A percentile compares a stretch with the other conserved stretches of the same genome.
Evolutionary conservation across 1,140 invertebrate genomes (phyloP).

Genomic region (Ladona fulva): DNA sequence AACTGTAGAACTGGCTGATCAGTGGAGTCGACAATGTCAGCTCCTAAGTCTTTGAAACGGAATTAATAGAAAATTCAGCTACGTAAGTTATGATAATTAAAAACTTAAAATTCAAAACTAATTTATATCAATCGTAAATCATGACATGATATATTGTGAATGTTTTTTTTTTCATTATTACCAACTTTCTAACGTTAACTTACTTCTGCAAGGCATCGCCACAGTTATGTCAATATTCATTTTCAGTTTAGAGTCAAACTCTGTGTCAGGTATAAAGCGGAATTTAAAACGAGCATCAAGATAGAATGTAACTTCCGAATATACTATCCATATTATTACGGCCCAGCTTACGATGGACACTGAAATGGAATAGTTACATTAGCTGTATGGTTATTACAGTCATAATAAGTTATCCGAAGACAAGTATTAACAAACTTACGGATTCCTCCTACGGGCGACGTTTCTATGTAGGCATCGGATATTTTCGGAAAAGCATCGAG

Average conservation of each 20-base stretch:
- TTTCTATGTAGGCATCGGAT: slow-evolving; percentile 71
- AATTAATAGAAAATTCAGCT: background rate
- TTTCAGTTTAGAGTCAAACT: slow-evolving; percentile 77
- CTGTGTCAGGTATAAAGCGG: slow-evolving; percentile 82
- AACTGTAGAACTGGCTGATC: slow-evolving; percentile 80
- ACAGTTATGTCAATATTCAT: slow-evolving; percentile 92
- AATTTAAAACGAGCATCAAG: slow-evolving; percentile 72
- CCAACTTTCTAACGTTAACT: slow-evolving; percentile 29
- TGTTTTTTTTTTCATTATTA: background rate
- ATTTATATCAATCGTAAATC: slow-evolving; percentile 17
- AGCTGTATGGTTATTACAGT: slow-evolving; percentile 11
- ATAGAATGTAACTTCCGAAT: slow-evolving; percentile 78
- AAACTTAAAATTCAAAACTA: slow-evolving; percentile 11
- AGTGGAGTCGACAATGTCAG: slow-evolving; percentile 88
- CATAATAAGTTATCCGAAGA: slow-evolving; percentile 7
- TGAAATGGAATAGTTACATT: slow-evolving; percentile 36
- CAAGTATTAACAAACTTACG: slow-evolving; percentile 42
- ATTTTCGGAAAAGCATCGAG: slow-evolving; percentile 87
- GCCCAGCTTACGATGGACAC: slow-evolving; percentile 73
- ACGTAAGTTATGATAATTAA: background rate
- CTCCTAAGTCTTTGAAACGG: slow-evolving; percentile 59
- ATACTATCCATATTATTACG: slow-evolving; percentile 68
- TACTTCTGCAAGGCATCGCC: slow-evolving; percentile 79
- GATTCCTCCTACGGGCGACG: slow-evolving; percentile 70
- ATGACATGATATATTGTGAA: slow-evolving; percentile 8